A percentile compares a stretch with the other conserved stretches of the same genome.
phyloP scores from a whole-genome alignment of 2,113 vertebrate species.

The Neolamprologus longior region DNA sequence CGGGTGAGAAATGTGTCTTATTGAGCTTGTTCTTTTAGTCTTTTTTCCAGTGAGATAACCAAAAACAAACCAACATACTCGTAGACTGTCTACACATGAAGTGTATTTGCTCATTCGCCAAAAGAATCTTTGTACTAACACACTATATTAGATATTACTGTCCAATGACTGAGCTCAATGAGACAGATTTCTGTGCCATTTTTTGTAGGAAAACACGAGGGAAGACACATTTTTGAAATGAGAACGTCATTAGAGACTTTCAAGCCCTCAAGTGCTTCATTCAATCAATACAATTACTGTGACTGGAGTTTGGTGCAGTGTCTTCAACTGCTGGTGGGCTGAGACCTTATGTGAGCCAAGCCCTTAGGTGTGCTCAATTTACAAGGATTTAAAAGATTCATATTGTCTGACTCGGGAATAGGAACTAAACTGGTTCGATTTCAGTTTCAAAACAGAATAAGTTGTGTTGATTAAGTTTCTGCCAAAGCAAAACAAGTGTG shows the following conservation, averaged over 20 bases:
- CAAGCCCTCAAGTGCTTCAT: background rate
- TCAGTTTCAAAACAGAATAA: background rate
- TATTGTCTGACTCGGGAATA: background rate
- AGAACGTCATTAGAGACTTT: background rate
- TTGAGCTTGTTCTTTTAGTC: background rate
- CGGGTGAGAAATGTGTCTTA: accelerated
- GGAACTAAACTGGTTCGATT: background rate
- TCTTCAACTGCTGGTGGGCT: accelerated
- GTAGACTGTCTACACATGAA: background rate
- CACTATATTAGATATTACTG: background rate
- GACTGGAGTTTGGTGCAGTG: background rate
- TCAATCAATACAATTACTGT: background rate
- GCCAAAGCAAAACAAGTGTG: background rate
- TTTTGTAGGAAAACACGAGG: background rate
- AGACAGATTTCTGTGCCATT: background rate
- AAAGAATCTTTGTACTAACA: background rate
- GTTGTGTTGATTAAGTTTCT: background rate
- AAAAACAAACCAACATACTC: background rate
- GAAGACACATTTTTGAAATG: background rate
- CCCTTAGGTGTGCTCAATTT: background rate
- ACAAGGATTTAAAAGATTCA: background rate
- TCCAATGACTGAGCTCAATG: background rate
- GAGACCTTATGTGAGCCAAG: background rate
- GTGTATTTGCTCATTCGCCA: background rate
- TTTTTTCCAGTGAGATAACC: background rate